Conservation (phyloP, 2,797 vertebrate species). For the Lemur catta region DNA sequence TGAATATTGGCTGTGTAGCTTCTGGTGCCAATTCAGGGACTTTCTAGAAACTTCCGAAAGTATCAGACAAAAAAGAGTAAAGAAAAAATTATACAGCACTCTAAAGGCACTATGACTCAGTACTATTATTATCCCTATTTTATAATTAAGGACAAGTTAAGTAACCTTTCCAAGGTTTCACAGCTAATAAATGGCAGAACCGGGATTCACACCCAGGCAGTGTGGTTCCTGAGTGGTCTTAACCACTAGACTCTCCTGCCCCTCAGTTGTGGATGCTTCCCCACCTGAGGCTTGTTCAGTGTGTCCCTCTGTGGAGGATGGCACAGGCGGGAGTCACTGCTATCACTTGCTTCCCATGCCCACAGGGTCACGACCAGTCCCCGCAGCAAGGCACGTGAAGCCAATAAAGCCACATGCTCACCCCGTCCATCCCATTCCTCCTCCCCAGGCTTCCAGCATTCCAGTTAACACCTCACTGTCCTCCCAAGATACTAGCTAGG, state of each 20-base stretch:
- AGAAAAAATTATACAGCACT: background rate
- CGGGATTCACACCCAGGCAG: background rate
- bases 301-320: background rate
- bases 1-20: background rate
- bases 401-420: background rate
- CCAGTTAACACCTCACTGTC: background rate
- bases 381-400: background rate
- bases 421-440: background rate
- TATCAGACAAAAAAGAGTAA: background rate
- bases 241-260: background rate
- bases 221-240: background rate
- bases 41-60: conserved; percentile 10
- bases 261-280: background rate
- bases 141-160: background rate
- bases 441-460: background rate
- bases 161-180: background rate
- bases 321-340: background rate
- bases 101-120: background rate
- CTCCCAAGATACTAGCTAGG: background rate
- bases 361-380: background rate
- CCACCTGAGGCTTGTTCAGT: background rate
- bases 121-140: background rate
- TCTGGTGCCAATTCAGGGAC: background rate
- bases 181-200: background rate
- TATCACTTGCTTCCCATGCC: background rate